Base-by-base conservation (phyloP, 2,888 invertebrate genomes). In the Hecatera dysodea region DNA sequence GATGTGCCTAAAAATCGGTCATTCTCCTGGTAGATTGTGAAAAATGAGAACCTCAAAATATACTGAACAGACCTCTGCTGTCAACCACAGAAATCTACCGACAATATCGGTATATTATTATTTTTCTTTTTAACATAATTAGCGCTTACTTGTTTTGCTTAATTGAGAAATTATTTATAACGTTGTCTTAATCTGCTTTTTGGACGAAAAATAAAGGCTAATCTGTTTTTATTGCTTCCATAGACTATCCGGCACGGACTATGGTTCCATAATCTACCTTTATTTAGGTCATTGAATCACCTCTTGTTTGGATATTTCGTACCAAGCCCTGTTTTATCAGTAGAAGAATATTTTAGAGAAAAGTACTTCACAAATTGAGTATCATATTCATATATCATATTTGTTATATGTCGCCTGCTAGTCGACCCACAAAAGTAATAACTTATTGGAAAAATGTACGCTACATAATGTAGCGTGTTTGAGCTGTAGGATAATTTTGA, bases 201-300 rank as follows among this genome's bases (percentile, higher is more conserved):
- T 39, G 56, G 36, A 57, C 39, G 36, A n/a, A n/a, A n/a, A n/a
- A n/a, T n/a, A n/a, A n/a, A n/a, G n/a, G 22, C 22, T 36, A 22
- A 17, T 22, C 11, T 6, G n/a, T 57, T 24, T 11, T 57, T 24
- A 36, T 39, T 39, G 11, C 4, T 5, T 57, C 12, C 1, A 24
- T n/a, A 55, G 29, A 19, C 11, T 53, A 29, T 52, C 17, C n/a
- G 12, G 11, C 12, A 15, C n/a, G 12, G 12, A n/a, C 3, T n/a
- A 12, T 12, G 29, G 3, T 8, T 50, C 33, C 19, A 8, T 27
- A 53, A 53, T 53, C 19, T 29, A 53, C 29, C 15, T 55, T 33
- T 55, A 55, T 33, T 33, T 55, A 33, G 55, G 55, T n/a, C n/a
- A 33, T 33, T 55, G n/a, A n/a, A 15, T 55, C 55, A 33, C 12